phyloP scores from a whole-genome alignment of 2,888 invertebrate species.

The Thecocarcelia acutangulata region DNA sequence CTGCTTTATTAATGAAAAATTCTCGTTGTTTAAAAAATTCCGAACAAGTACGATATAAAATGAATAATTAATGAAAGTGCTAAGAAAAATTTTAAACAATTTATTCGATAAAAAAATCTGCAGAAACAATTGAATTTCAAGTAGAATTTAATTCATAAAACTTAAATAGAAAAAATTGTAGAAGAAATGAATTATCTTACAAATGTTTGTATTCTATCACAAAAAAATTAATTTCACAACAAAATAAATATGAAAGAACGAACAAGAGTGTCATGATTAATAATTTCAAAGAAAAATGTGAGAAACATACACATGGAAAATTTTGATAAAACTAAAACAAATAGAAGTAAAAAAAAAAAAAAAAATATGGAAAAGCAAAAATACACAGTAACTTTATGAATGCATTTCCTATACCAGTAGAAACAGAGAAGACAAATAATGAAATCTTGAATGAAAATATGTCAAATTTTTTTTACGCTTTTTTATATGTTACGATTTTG shows the following conservation, averaged over 20 bases:
- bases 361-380: constrained; percentile 7
- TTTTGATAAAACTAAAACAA: constrained; percentile 24
- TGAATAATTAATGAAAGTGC: constrained; percentile 51
- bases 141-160: constrained; percentile 22
- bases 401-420: constrained; percentile 40
- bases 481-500: no score
- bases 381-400: constrained; percentile 36
- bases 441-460: constrained; percentile 15
- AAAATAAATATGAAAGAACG: neutral
- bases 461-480: no score
- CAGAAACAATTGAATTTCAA: constrained; percentile 5
- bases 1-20: constrained; percentile 22
- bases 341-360: neutral
- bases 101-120: constrained; percentile 30
- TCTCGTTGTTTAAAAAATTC: neutral
- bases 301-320: constrained; percentile 3
- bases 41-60: constrained; percentile 29
- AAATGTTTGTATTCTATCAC: constrained; percentile 15
- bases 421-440: constrained; percentile 8
- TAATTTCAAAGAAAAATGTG: constrained; percentile 40
- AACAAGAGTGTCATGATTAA: constrained; percentile 32
- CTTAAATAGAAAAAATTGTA: constrained; percentile 15
- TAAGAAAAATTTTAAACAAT: constrained; percentile 22
- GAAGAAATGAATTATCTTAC: constrained; percentile 51
- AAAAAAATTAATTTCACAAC: neutral